Evolutionary conservation across 2,888 invertebrate genomes (phyloP).

Genomic region (Nysson spinosus): DNA sequence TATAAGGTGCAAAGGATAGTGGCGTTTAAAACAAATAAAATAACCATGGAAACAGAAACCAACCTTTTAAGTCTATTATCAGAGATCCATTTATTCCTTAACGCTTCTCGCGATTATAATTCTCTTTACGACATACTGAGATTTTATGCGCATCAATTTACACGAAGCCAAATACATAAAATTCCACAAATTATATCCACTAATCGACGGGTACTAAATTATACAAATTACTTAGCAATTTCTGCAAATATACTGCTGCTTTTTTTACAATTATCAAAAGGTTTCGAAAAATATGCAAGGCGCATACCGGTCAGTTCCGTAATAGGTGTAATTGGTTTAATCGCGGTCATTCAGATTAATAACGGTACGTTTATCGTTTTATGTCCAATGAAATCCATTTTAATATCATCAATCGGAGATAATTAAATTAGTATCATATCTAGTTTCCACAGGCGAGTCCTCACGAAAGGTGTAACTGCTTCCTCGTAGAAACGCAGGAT

Average conservation of each 20-base stretch:
- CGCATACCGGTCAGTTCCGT: conserved; percentile 2
- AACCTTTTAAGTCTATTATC: too few relatives aligned
- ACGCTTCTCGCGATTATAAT: not conserved
- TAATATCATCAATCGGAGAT: not conserved
- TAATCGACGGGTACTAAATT: conserved; percentile 30
- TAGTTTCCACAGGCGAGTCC: not conserved
- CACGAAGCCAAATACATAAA: too few relatives aligned
- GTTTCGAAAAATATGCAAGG: conserved; percentile 7
- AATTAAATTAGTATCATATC: conserved; percentile 33
- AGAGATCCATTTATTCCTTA: too few relatives aligned
- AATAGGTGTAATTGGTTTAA: conserved; percentile 18
- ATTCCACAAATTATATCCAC: conserved; percentile 31
- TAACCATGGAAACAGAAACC: too few relatives aligned
- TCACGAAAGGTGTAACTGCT: not conserved
- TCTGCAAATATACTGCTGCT: not conserved
- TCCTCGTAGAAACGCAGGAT: conserved; percentile 6
- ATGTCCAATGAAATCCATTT: conserved; percentile 12
- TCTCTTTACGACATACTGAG: not conserved
- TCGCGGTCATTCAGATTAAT: not conserved
- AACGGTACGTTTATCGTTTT: conserved; percentile 11
- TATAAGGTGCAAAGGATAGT: too few relatives aligned
- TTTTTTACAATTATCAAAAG: not conserved
- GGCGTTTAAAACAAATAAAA: too few relatives aligned
- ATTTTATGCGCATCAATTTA: conserved; percentile 36
- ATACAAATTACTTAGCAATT: conserved; percentile 11